Evolutionary conservation across 2,888 invertebrate species (phyloP).

Genomic region (Yponomeuta sedellus): DNA sequence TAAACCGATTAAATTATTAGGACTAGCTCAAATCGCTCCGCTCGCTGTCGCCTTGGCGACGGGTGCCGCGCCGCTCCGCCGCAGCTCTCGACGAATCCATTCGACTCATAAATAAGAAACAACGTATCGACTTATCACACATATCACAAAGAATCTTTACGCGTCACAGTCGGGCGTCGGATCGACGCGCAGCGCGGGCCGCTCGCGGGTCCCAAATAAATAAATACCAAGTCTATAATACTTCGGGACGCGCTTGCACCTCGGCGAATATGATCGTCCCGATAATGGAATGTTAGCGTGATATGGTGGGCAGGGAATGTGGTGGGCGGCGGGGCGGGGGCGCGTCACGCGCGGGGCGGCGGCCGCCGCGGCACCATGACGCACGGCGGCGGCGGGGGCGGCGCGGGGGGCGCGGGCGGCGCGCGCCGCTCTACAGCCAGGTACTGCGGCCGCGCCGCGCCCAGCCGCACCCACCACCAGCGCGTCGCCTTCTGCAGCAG

Average conservation of each 20-base stretch:
- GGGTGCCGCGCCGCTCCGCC: constrained; percentile 24
- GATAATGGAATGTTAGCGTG: constrained; percentile 75
- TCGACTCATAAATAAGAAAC: constrained; percentile 16
- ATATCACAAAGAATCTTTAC: constrained; percentile 34
- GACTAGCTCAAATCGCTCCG: constrained; percentile 39
- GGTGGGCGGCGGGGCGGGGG: constrained; percentile 26
- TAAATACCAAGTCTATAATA: constrained; percentile 72
- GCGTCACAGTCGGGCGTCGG: constrained; percentile 8
- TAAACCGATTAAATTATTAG: constrained; percentile 49
- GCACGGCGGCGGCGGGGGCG: constrained; percentile 24
- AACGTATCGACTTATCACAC: constrained; percentile 30
- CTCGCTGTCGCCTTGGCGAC: constrained; percentile 22
- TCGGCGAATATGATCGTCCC: constrained; percentile 60
- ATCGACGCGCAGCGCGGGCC: constrained; percentile 26
- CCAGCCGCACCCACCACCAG: constrained; percentile 73
- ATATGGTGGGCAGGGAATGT: constrained; percentile 39
- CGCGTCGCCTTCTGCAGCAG: constrained; percentile 73
- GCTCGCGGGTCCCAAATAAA: constrained; percentile 57
- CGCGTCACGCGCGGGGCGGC: constrained; percentile 44
- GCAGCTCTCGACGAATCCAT: constrained; percentile 9
- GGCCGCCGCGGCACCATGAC: constrained; percentile 24
- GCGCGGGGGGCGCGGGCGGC: constrained; percentile 39
- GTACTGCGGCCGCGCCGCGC: constrained; percentile 41
- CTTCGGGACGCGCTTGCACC: constrained; percentile 56
- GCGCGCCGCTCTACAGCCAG: constrained; percentile 41